Conservation (phyloP, 2,888 invertebrate species). For the Cerastis rubricosa region DNA sequence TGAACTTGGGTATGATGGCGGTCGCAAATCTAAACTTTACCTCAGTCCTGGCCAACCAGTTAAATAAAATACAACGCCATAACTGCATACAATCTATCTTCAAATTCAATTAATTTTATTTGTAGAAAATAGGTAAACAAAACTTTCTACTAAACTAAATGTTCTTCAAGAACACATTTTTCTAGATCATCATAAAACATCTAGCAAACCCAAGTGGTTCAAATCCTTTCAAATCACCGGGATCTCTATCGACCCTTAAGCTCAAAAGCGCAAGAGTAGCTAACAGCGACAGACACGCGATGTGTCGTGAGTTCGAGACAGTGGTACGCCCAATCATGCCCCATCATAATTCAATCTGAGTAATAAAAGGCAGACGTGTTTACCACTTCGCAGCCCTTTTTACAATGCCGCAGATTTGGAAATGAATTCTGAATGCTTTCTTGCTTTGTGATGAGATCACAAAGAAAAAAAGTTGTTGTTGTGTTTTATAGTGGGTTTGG, state of each 20-base stretch:
- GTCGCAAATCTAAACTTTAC: neutral
- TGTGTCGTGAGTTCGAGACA: constrained; percentile 52
- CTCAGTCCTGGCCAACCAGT: neutral
- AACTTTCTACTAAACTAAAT: too few relatives aligned
- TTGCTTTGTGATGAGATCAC: neutral
- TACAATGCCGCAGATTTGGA: neutral
- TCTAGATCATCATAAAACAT: neutral
- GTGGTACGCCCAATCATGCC: constrained; percentile 46
- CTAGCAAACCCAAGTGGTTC: neutral
- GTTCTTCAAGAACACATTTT: neutral
- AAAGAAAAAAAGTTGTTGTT: neutral
- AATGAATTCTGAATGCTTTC: constrained; percentile 6
- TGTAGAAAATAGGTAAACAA: too few relatives aligned
- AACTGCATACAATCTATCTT: neutral
- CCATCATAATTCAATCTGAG: constrained; percentile 38
- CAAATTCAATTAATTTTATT: neutral
- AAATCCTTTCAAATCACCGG: constrained; percentile 18
- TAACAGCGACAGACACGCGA: constrained; percentile 56
- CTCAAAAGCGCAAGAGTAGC: constrained; percentile 28
- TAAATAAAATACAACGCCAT: neutral
- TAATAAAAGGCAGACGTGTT: constrained; percentile 29
- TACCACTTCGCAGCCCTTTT: constrained; percentile 9
- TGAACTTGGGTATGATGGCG: neutral
- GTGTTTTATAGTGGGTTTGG: too few relatives aligned
- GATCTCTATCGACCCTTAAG: constrained; percentile 7